phyloP scores from a whole-genome alignment of 2,797 vertebrate species.

The Rhynchonycteris naso region DNA sequence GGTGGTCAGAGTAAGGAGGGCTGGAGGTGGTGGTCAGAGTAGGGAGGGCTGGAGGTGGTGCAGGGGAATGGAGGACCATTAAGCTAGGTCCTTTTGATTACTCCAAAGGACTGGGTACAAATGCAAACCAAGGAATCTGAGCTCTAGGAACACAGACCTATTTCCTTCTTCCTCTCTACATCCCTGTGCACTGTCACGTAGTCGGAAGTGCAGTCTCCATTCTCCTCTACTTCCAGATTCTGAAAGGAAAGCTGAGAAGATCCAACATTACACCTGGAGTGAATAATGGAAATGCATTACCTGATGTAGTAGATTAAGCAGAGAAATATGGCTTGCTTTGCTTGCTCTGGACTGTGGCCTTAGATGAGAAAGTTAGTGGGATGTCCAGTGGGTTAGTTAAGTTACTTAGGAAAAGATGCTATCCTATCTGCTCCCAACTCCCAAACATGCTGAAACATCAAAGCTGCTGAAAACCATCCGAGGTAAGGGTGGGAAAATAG shows the following conservation, averaged over 20 bases:
- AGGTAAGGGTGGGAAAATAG: neutral
- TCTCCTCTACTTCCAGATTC: slow-evolving; percentile 90
- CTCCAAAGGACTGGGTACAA: neutral
- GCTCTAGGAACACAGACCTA: slow-evolving; percentile 83
- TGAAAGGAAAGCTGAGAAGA: slow-evolving; percentile 89
- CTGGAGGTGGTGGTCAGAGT: neutral
- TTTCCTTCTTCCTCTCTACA: slow-evolving; percentile 84
- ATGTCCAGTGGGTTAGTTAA: neutral
- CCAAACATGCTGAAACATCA: neutral
- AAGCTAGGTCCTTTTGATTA: neutral
- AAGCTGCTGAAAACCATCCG: neutral
- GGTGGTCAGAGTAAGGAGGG: accelerated
- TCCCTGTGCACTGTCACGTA: slow-evolving; percentile 87
- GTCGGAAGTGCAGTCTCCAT: slow-evolving; percentile 88
- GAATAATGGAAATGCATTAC: neutral
- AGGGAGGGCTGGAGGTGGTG: neutral
- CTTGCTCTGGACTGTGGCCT: neutral
- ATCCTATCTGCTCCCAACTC: neutral
- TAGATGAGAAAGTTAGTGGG: neutral
- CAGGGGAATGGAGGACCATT: neutral
- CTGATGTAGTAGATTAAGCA: neutral
- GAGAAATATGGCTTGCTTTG: neutral
- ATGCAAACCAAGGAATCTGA: neutral
- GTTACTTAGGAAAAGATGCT: neutral
- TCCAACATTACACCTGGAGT: neutral